Base-by-base conservation (phyloP, 2,797 vertebrate genomes). In the Acipenser ruthenus region DNA sequence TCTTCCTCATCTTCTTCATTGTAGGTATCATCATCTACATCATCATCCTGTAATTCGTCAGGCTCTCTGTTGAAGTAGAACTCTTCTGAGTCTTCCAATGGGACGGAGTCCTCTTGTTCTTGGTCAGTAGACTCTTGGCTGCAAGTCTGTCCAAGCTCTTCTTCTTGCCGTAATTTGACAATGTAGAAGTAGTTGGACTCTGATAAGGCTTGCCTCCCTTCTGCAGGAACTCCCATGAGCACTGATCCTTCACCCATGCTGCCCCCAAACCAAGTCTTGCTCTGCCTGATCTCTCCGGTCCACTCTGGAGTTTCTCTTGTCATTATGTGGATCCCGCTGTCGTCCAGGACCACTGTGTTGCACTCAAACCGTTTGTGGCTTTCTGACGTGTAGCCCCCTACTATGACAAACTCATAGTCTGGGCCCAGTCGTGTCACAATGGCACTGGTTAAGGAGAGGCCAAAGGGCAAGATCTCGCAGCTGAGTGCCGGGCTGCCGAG, bases 1-100 rank as follows among this genome's bases (percentile, higher is more conserved):
- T 98, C 95, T 59, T 97, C 95, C 65, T 98, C 94, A 69, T 98
- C 94, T 1, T 94, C 93, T 81, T 98, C 94, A 62, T 98, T 96
- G 78, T 96, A 97, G 6, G 80, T 89, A 60, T 93, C 91, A 63
- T 67, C 82, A 69, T 93, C 88, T 2, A 81, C 90, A 7, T 89
- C 81, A 15, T 91, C 90, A 78, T 85, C 87, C 63, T 92, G 89
- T 78, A 94, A 88, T 78, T 91, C 90, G 59, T 80, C 87, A 37
- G 93, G 90, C 76, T 96, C 94, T 15, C 89, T 82, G 11, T 90
- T 91, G 70, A 98, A 97, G 77, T 91, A 95, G 67, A 99, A 93
- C 83, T 99, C 97, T 76, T 98, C 97, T 0, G 95, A 98, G 79
- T 99, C 95, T 84, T 99, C 96, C 37, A 97, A 89, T 3, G 95